These are phyloP conservation scores for Drosophila formosana DNA, from an alignment of 2,888 invertebrate species.

Conservation along the genomic window DNA sequence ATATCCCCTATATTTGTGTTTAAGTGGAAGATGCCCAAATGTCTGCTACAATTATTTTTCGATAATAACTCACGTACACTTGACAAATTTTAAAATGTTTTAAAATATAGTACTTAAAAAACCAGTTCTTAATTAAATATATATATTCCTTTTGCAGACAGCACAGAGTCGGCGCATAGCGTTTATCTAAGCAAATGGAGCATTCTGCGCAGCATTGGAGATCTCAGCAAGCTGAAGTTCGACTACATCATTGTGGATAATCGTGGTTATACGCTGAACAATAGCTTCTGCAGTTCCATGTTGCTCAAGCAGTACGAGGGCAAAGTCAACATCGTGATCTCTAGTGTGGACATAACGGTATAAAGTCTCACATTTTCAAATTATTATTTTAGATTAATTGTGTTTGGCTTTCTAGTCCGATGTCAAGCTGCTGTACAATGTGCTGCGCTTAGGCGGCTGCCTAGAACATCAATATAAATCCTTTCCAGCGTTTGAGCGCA, in stretches of 20 bases:
- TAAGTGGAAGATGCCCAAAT: too few relatives aligned
- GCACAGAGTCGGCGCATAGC: constrained; percentile 72
- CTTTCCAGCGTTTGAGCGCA: constrained; percentile 77
- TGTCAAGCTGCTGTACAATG: constrained; percentile 81
- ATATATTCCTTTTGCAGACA: constrained; percentile 58
- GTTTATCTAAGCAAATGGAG: constrained; percentile 84
- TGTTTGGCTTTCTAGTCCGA: constrained; percentile 70
- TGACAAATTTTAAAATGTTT: too few relatives aligned
- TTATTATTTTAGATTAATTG: background rate
- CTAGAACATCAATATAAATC: constrained; percentile 75
- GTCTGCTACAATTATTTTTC: too few relatives aligned
- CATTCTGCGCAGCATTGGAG: constrained; percentile 75
- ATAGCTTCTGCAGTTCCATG: constrained; percentile 83
- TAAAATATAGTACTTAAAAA: too few relatives aligned
- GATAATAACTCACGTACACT: too few relatives aligned
- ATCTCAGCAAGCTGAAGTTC: constrained; percentile 80
- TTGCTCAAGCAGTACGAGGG: constrained; percentile 82
- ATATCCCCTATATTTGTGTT: too few relatives aligned
- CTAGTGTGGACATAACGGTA: constrained; percentile 84
- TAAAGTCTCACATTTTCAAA: background rate
- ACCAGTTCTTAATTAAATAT: background rate
- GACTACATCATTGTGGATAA: constrained; percentile 83
- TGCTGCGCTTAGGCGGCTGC: constrained; percentile 81
- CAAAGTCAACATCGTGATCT: constrained; percentile 82
- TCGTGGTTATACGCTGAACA: constrained; percentile 82